Conservation (phyloP, 2,888 invertebrate species). For the Bedellia somnulentella region DNA sequence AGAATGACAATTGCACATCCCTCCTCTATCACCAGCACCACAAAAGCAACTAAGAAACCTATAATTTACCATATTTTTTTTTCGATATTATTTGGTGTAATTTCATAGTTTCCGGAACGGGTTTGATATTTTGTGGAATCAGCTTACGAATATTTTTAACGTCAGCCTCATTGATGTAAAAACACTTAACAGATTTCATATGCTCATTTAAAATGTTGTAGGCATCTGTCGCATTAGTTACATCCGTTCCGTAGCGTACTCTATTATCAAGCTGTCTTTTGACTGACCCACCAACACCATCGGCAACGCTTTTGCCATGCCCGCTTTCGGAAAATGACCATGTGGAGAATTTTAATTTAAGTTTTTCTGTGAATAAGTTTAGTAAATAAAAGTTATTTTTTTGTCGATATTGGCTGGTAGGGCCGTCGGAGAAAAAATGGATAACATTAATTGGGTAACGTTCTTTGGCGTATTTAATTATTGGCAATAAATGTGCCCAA, state of each 20-base stretch:
- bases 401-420: slow-evolving; percentile 7
- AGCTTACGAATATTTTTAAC: slow-evolving; percentile 9
- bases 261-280: slow-evolving; percentile 7
- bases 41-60: not conserved
- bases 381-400: slow-evolving; percentile 8
- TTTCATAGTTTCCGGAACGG: slow-evolving; percentile 10
- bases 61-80: too few relatives aligned
- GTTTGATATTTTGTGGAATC: slow-evolving; percentile 8
- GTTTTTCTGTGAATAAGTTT: slow-evolving; percentile 5
- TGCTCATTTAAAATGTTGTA: slow-evolving; percentile 7
- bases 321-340: too few relatives aligned
- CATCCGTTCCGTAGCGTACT: slow-evolving; percentile 7
- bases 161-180: slow-evolving; percentile 9
- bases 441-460: slow-evolving; percentile 1
- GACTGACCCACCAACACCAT: slow-evolving; percentile 8
- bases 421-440: slow-evolving; percentile 6
- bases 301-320: slow-evolving; percentile 9
- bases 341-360: slow-evolving; percentile 2
- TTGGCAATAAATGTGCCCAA: slow-evolving; percentile 6
- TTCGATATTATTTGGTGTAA: slow-evolving; percentile 11
- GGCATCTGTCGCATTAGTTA: slow-evolving; percentile 6
- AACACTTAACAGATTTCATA: slow-evolving; percentile 10
- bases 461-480: slow-evolving; percentile 4
- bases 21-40: not conserved
- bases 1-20: not conserved